A percentile compares a stretch with the other conserved stretches of the same genome.
Evolutionary conservation across 2,113 vertebrate species (phyloP).

Genomic region (Daphoenositta chrysoptera): DNA sequence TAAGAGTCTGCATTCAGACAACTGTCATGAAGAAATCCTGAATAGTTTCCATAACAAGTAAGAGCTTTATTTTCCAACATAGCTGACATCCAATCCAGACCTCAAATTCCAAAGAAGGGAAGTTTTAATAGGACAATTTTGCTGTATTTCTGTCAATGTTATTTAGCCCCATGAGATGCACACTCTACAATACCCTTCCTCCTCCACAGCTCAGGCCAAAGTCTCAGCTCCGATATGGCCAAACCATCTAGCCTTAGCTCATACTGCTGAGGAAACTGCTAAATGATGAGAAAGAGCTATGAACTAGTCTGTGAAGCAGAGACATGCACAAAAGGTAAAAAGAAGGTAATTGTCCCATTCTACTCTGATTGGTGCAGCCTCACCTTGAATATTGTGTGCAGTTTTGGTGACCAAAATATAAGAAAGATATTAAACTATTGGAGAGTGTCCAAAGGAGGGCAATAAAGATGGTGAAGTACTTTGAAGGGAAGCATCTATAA

Average conservation of each 20-base stretch:
- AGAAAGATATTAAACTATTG: neutral
- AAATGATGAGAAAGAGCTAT: neutral
- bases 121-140: neutral
- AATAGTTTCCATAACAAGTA: neutral
- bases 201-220: neutral
- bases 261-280: neutral
- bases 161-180: neutral
- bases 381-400: neutral
- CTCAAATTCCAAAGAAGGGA: neutral
- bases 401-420: neutral
- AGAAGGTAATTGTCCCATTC: neutral
- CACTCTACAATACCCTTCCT: neutral
- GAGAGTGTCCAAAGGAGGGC: neutral
- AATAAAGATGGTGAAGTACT: neutral
- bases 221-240: rapidly evolving
- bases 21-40: neutral
- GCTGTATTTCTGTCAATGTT: neutral
- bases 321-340: neutral
- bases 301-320: neutral
- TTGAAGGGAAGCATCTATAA: rapidly evolving
- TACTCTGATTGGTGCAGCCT: neutral
- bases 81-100: neutral
- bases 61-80: neutral
- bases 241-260: neutral
- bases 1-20: neutral